phyloP scores from a whole-genome alignment of 2,888 invertebrate genomes.

The Chirona hameri region DNA sequence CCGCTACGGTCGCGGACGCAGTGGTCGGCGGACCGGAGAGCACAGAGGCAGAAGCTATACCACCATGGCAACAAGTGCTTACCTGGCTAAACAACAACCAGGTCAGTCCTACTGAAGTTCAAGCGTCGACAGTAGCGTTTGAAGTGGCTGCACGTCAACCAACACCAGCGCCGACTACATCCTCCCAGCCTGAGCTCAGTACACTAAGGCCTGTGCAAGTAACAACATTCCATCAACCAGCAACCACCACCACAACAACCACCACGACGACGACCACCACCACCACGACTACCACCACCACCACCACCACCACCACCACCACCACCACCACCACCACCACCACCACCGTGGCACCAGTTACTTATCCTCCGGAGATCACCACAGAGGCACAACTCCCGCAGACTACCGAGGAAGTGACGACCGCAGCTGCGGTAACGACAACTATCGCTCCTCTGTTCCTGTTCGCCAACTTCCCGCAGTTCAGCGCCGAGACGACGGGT shows the following conservation, averaged over 20 bases:
- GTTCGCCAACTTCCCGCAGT: slow-evolving; percentile 8
- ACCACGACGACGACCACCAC: background rate
- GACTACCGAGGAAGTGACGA: too few species aligned
- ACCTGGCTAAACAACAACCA: too few species aligned
- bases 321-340: background rate
- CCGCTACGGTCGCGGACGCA: too few species aligned
- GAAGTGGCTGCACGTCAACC: too few species aligned
- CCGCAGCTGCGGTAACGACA: background rate
- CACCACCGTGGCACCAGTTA: background rate
- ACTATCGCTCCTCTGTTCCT: background rate
- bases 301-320: background rate
- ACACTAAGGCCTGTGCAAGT: too few species aligned
- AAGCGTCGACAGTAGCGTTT: too few species aligned
- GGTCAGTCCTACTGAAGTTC: too few species aligned
- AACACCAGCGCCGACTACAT: too few species aligned
- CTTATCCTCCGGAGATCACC: background rate
- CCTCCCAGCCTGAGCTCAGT: too few species aligned
- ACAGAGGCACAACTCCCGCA: background rate
- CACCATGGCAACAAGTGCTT: too few species aligned
- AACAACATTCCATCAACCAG: background rate
- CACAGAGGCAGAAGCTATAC: too few species aligned
- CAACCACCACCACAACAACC: background rate
- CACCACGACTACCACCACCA: background rate
- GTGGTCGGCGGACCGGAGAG: too few species aligned
- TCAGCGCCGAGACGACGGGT: background rate